A percentile compares a stretch with the other conserved stretches of the same genome.
Evolutionary conservation across 92 coral and sea anemone species (phyloP).

Genomic region (Isaurus tuberculatus): DNA sequence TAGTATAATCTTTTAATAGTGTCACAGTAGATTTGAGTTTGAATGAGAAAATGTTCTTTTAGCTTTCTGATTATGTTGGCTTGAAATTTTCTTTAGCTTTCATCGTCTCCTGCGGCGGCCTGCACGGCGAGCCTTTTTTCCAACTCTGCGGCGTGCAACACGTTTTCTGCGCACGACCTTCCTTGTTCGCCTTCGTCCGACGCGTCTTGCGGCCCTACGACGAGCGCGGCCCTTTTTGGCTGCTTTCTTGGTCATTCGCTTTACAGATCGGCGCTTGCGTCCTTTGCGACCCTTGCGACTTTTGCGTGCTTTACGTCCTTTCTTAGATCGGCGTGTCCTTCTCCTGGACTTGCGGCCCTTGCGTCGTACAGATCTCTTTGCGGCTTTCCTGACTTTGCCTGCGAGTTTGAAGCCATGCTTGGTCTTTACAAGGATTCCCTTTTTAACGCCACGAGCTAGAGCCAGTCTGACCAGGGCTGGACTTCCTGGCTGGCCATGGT

Average conservation of each 20-base stretch:
- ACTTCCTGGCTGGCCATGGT: constrained; percentile 54
- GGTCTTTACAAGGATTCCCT: constrained; percentile 62
- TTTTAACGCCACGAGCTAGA: constrained; percentile 81
- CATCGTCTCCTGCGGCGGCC: constrained; percentile 41
- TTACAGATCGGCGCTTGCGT: constrained; percentile 48
- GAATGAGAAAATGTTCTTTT: constrained; percentile 14
- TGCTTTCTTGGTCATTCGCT: constrained; percentile 39
- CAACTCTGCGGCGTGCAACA: constrained; percentile 42
- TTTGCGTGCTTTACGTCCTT: constrained; percentile 32
- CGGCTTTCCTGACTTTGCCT: constrained; percentile 35
- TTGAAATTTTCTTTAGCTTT: not conserved
- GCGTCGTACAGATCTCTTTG: constrained; percentile 31
- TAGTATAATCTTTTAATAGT: not conserved
- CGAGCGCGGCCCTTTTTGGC: constrained; percentile 41
- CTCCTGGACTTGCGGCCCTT: constrained; percentile 43
- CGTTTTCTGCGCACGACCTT: constrained; percentile 32
- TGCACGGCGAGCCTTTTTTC: constrained; percentile 44
- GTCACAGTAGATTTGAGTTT: not conserved
- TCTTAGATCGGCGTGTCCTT: constrained; percentile 18
- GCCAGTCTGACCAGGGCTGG: constrained; percentile 67
- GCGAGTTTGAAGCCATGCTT: constrained; percentile 72
- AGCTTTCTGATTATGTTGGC: not conserved
- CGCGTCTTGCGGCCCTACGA: constrained; percentile 41
- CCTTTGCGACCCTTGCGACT: constrained; percentile 44
- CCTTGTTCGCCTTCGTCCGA: constrained; percentile 28